These are phyloP conservation scores for Asteroscopus sphinx DNA, from an alignment of 2,888 invertebrate genomes.

Conservation along the genomic window DNA sequence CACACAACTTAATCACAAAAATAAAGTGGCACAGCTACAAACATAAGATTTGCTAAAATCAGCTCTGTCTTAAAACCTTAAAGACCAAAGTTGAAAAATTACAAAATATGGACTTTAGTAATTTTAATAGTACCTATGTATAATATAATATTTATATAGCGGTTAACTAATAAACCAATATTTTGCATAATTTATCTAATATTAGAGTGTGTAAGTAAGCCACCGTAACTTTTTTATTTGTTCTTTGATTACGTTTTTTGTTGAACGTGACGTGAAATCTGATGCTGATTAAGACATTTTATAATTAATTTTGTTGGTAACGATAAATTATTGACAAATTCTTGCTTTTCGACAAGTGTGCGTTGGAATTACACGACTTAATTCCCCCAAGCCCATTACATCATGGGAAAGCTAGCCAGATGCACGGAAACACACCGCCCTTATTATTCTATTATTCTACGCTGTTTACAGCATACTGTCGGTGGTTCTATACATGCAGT, in stretches of 20 bases:
- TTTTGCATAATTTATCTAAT: conserved; percentile 26
- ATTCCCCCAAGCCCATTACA: too few species aligned
- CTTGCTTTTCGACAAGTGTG: too few species aligned
- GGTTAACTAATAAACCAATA: conserved; percentile 3
- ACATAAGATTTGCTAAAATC: neutral
- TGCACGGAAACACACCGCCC: too few species aligned
- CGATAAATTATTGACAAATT: too few species aligned
- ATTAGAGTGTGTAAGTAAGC: conserved; percentile 17
- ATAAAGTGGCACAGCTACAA: neutral
- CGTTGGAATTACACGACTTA: too few species aligned
- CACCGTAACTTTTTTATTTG: conserved; percentile 31
- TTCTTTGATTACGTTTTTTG: conserved; percentile 18
- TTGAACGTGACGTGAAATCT: conserved; percentile 2
- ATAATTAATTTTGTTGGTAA: too few species aligned
- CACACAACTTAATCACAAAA: too few species aligned
- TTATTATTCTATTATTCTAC: too few species aligned
- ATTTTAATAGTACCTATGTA: neutral
- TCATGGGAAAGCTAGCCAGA: too few species aligned
- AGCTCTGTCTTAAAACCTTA: neutral
- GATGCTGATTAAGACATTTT: neutral
- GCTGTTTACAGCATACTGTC: too few species aligned
- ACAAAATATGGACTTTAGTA: neutral
- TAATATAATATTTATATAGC: neutral
- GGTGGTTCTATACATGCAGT: too few species aligned
- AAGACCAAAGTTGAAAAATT: neutral